Conservation (phyloP, 2,888 invertebrate genomes). For the Chymomyza amoena region DNA sequence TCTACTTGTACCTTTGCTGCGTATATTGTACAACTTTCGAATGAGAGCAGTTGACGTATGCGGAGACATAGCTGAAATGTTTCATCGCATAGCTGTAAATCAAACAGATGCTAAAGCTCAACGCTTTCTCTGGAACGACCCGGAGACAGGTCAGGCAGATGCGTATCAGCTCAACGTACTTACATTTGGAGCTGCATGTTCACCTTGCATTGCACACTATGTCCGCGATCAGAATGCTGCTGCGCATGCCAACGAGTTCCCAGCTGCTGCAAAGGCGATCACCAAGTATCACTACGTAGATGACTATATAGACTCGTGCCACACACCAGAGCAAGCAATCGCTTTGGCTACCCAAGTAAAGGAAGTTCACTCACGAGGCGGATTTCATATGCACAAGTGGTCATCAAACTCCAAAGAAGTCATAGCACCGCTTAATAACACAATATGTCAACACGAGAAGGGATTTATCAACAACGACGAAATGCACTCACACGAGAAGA, state of each 20-base stretch:
- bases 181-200: conserved; percentile 3
- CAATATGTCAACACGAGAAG: background rate
- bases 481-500: conserved; percentile 6
- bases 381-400: background rate
- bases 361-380: background rate
- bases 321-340: background rate
- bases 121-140: background rate
- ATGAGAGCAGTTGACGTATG: conserved; percentile 64
- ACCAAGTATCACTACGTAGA: conserved; percentile 7
- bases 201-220: conserved; percentile 10
- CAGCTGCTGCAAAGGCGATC: background rate
- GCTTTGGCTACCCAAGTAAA: background rate
- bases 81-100: background rate
- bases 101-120: background rate
- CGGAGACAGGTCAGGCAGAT: background rate
- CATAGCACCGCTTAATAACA: background rate
- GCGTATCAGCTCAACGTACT: background rate
- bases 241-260: background rate
- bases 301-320: conserved; percentile 13
- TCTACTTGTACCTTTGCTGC: conserved; percentile 59
- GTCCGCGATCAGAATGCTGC: conserved; percentile 3
- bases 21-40: conserved; percentile 73
- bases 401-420: conserved; percentile 12
- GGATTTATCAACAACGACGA: background rate
- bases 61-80: conserved; percentile 59